Percentiles rank a stretch among this genome's conserved stretches.
Evolutionary conservation across 2,888 invertebrate genomes (phyloP).

Genomic region (Myopa tessellatipennis): DNA sequence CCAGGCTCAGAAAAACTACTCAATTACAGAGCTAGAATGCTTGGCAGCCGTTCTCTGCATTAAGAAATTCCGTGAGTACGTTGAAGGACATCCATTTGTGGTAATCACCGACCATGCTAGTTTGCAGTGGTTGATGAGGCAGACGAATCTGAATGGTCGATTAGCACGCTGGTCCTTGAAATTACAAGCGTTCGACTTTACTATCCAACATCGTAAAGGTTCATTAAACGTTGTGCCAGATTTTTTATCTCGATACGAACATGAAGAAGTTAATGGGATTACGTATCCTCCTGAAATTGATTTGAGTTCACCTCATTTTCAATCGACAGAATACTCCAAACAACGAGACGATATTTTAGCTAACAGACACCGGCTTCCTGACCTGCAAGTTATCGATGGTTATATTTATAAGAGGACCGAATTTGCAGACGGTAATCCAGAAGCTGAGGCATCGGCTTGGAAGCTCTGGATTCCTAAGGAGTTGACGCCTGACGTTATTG

Average conservation of each 20-base stretch:
- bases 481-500: conserved; percentile 16
- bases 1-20: conserved; percentile 12
- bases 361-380: conserved; percentile 31
- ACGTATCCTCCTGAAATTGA: conserved; percentile 11
- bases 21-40: not conserved
- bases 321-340: conserved; percentile 10
- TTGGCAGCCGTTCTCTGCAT: conserved; percentile 4
- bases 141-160: conserved; percentile 50
- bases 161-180: conserved; percentile 32
- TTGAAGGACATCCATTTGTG: conserved; percentile 12
- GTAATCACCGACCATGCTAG: conserved; percentile 49
- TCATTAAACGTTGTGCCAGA: conserved; percentile 31
- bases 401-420: conserved; percentile 31
- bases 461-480: conserved; percentile 22
- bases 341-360: not conserved
- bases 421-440: conserved; percentile 17
- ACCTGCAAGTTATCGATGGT: conserved; percentile 33
- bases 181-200: conserved; percentile 34
- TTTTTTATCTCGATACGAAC: conserved; percentile 21
- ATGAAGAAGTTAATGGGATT: conserved; percentile 4
- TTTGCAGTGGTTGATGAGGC: conserved; percentile 51
- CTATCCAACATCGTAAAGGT: conserved; percentile 38
- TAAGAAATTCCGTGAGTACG: conserved; percentile 33
- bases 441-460: conserved; percentile 28
- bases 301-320: conserved; percentile 24